Evolutionary conservation across 2,113 vertebrate genomes (phyloP), one percentile per base, ranked within the genome.

Genomic region (Sciurus niger): DNA sequence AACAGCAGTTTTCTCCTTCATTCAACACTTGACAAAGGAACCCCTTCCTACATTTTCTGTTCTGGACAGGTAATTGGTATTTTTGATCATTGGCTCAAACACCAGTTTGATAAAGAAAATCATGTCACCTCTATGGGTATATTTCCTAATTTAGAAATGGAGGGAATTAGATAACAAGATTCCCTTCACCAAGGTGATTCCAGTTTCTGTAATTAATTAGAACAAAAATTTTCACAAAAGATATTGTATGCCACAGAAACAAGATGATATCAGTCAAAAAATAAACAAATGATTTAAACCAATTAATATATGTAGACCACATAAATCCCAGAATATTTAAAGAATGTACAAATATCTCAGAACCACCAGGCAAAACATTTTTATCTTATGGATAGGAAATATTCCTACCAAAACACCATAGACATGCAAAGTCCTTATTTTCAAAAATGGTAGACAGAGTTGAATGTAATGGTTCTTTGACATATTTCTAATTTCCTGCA

Each of bases 111-210:
- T 48, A 65, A 86, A 93, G 9, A 67, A 58, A 63, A 37, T n/a
- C 25, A 7, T n/a, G 51, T 55, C 43, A 48, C 32, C 14, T 83
- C 9, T 74, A 37, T 5, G 30, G 37, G 37, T 32, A 14, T 76
- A 68, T 58, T 77, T 92, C 65, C 43, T 93, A 87, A 95, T 46
- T 82, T 34, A 13, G 43, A 95, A 84, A 92, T 84, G 73, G 43
- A 89, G 22, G 34, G 13, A 89, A 77, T 0, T 72, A n/a, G 90
- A 77, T 40, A 37, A 51, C 18, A 53, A 65, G 22, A 30, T 58
- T 78, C 18, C n/a, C 34, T 92, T 68, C 63, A 78, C 8, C 63
- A 72, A 40, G 2, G 34, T 65, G 24, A 90, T 30, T 79, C 37
- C 79, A 8, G 7, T 51, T 77, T 86, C 72, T 83, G 6, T 76